These are phyloP conservation scores for Conistra vaccinii DNA, from an alignment of 2,888 invertebrate genomes.

Conservation along the genomic window DNA sequence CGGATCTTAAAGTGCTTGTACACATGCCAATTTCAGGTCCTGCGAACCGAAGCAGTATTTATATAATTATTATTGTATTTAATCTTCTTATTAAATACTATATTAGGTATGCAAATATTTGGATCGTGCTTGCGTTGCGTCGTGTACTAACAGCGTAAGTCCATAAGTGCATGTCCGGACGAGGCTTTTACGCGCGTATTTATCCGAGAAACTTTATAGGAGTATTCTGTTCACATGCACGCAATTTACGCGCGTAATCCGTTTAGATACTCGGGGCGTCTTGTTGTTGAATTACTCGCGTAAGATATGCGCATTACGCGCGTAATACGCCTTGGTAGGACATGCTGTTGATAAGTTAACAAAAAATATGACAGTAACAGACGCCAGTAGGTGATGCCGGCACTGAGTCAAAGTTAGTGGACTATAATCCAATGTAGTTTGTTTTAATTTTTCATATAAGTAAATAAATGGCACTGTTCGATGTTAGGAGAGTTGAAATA, in stretches of 20 bases:
- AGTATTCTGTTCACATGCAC: neutral
- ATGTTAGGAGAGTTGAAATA: conserved; percentile 35
- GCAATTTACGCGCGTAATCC: neutral
- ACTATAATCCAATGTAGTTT: neutral
- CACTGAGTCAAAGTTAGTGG: neutral
- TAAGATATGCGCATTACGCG: neutral
- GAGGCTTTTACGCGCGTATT: neutral
- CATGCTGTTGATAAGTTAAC: neutral
- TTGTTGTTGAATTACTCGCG: neutral
- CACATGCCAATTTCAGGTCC: neutral
- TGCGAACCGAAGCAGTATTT: neutral
- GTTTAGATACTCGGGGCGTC: neutral
- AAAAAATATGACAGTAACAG: neutral
- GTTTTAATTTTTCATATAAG: neutral
- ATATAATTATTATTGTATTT: too few species aligned
- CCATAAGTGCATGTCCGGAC: neutral
- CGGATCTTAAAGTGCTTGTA: neutral
- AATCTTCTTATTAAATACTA: too few species aligned
- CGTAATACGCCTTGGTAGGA: neutral
- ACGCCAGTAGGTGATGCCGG: neutral
- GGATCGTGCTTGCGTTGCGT: neutral
- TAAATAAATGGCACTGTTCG: conserved; percentile 56
- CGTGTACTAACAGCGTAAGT: neutral
- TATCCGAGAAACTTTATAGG: neutral
- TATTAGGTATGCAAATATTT: too few species aligned